phyloP scores from a whole-genome alignment of 64 coral and sea anemone species.

The Porites lutea region DNA sequence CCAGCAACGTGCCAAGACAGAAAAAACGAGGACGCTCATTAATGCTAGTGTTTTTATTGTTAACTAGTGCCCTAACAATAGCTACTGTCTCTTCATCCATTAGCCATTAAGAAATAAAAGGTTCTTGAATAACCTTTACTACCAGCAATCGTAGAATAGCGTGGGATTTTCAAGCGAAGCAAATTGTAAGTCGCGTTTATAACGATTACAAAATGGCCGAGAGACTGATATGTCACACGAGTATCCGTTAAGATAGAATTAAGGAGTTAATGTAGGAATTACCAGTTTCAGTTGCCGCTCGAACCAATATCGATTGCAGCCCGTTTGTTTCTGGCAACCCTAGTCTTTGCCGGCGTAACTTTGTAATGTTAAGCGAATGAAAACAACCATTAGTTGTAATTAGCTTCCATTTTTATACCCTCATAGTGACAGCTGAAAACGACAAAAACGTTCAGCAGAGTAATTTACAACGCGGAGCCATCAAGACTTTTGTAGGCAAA shows the following conservation, averaged over 20 bases:
- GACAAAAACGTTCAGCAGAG: no score
- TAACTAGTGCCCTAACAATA: background rate
- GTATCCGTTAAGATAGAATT: background rate
- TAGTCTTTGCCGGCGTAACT: background rate
- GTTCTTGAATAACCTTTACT: background rate
- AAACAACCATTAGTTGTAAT: background rate
- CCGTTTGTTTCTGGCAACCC: background rate
- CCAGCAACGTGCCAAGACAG: background rate
- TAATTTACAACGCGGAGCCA: no score
- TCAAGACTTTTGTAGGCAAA: no score
- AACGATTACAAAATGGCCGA: background rate
- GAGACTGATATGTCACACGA: background rate
- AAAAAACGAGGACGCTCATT: background rate
- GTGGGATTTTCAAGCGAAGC: background rate
- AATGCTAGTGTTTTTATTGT: background rate
- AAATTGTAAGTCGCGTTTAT: background rate
- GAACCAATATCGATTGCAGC: background rate
- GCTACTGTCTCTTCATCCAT: background rate
- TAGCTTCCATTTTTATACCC: background rate
- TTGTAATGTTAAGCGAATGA: background rate
- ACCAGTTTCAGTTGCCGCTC: background rate
- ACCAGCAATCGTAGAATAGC: background rate
- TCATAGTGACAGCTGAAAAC: no score
- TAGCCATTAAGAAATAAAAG: slow-evolving; percentile 4
- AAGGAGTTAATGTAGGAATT: background rate